Evolutionary conservation across 1,140 invertebrate species (phyloP).

Genomic region (Paraescarpia echinospica): DNA sequence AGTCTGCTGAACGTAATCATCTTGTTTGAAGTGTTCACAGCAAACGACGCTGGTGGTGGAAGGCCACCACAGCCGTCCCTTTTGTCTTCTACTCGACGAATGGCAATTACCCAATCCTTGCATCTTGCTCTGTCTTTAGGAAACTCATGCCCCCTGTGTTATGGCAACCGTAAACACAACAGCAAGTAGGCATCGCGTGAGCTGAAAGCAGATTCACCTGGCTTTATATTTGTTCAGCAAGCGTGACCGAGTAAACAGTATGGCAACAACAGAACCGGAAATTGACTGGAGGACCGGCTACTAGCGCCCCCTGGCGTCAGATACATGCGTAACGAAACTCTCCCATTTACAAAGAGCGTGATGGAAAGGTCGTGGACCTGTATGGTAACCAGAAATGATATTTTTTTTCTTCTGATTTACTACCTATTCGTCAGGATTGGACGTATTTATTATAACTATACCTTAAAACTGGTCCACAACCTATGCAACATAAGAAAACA

Average conservation of each 20-base stretch:
- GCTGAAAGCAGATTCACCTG: conserved; percentile 8
- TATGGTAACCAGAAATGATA: too few species aligned
- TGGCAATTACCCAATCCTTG: conserved; percentile 1
- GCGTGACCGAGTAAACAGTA: conserved; percentile 4
- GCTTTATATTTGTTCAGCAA: conserved; percentile 6
- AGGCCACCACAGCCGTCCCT: conserved; percentile 1
- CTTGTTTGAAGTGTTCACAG: conserved; percentile 8
- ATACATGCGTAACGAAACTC: conserved; percentile 8
- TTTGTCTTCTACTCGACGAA: conserved; percentile 15
- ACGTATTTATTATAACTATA: too few species aligned
- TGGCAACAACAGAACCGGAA: too few species aligned
- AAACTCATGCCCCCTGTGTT: conserved; percentile 15
- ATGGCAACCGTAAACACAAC: neutral
- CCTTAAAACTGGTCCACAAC: too few species aligned
- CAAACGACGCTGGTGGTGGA: neutral
- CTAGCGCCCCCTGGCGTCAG: neutral
- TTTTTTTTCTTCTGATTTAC: too few species aligned
- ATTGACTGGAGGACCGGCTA: neutral
- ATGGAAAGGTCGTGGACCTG: too few species aligned
- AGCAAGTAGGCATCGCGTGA: conserved; percentile 11
- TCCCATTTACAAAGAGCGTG: too few species aligned
- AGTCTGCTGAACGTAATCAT: conserved; percentile 11
- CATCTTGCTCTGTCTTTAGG: neutral
- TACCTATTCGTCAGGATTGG: too few species aligned
- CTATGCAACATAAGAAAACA: too few species aligned